A percentile compares a stretch with the other conserved stretches of the same genome.
These are phyloP conservation scores for human (Homo sapiens) DNA, from an alignment of 2,113 vertebrate genomes.

Conservation along the genomic window GRCh38 chr13:71048501-71049000, in stretches of 20 bases:
- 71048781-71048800: background rate
- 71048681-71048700: background rate
- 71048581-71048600: background rate
- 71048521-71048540: background rate
- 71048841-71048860: background rate
- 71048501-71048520: background rate
- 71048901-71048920: background rate
- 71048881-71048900: background rate
- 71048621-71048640: background rate
- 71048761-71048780: background rate
- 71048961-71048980: background rate
- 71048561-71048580: background rate
- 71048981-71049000: accelerated
- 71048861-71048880: background rate
- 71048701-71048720: background rate
- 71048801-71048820: background rate
- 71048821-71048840: background rate
- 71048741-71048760: background rate
- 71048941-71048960: background rate
- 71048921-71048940: background rate
- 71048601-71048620: background rate
- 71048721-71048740: background rate
- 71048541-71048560: background rate
- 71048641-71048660: background rate
- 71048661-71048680: background rate